Evolutionary conservation across 2,888 invertebrate genomes (phyloP).

Genomic region (Atrina japonica): DNA sequence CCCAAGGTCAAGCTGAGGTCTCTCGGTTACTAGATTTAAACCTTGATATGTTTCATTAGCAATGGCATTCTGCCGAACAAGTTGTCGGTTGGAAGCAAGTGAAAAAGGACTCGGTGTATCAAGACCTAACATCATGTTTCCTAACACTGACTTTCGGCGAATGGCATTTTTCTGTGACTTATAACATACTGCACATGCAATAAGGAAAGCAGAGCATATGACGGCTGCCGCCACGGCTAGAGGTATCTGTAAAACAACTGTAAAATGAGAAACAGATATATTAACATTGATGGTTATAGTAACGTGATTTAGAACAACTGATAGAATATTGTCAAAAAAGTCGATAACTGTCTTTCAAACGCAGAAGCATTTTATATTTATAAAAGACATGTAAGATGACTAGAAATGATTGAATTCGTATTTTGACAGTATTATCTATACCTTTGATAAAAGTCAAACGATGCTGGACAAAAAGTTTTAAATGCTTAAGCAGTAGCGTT

Average conservation of each 20-base stretch:
- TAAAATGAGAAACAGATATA: too few species aligned
- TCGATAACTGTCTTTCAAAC: background rate
- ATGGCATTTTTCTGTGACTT: slow-evolving; percentile 1
- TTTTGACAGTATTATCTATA: too few species aligned
- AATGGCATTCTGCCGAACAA: background rate
- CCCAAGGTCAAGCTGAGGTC: slow-evolving; percentile 17
- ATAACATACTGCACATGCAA: slow-evolving; percentile 32
- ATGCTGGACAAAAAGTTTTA: too few species aligned
- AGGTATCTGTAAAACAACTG: slow-evolving; percentile 20
- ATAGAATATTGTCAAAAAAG: too few species aligned
- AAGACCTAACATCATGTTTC: slow-evolving; percentile 13
- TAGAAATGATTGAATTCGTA: too few species aligned
- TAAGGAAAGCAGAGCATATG: slow-evolving; percentile 6
- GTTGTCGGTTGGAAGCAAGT: slow-evolving; percentile 12
- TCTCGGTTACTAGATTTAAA: slow-evolving; percentile 3
- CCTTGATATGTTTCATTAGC: slow-evolving; percentile 11
- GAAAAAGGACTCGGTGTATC: slow-evolving; percentile 28
- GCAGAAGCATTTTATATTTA: background rate
- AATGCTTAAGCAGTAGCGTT: too few species aligned
- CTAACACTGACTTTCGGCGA: slow-evolving; percentile 33
- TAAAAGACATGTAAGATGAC: too few species aligned
- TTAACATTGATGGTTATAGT: too few species aligned
- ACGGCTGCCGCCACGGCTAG: slow-evolving; percentile 22
- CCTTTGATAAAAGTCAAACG: too few species aligned
- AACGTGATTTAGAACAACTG: too few species aligned